Evolutionary conservation across 30 jellyfish, hydroid and myxozoan species (phyloP).

Genomic region (Hydra vulgaris): DNA sequence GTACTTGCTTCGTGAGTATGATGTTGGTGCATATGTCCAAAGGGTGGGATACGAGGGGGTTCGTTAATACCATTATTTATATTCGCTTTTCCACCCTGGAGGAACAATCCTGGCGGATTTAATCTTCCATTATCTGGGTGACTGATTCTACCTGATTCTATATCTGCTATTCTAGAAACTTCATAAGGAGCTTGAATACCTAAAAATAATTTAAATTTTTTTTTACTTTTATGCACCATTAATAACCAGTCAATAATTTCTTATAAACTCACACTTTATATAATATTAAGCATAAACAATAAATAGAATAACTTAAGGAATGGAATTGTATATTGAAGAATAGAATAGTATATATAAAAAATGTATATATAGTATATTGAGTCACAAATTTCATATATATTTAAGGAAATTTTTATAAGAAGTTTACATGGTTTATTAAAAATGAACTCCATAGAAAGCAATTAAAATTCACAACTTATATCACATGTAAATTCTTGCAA

Average conservation of each 20-base stretch:
- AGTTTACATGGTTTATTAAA: too few relatives aligned
- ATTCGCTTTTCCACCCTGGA: conserved; percentile 23
- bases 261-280: background rate
- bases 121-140: conserved; percentile 7
- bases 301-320: too few relatives aligned
- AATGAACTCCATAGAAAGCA: too few relatives aligned
- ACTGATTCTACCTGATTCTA: conserved; percentile 11
- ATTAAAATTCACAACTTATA: too few relatives aligned
- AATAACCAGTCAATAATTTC: background rate
- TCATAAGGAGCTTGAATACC: conserved; percentile 95
- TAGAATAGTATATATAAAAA: too few relatives aligned
- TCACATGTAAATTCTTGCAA: background rate
- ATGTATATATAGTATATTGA: too few relatives aligned
- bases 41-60: conserved; percentile 48
- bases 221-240: background rate
- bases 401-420: too few relatives aligned
- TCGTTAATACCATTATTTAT: conserved; percentile 23
- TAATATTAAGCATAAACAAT: too few relatives aligned
- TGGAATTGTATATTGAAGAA: too few relatives aligned
- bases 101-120: conserved; percentile 12
- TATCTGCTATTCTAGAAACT: conserved; percentile 63
- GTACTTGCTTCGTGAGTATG: conserved; percentile 45
- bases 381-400: too few relatives aligned
- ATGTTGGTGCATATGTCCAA: conserved; percentile 49
- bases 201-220: conserved; percentile 4